Evolutionary conservation across 2,888 invertebrate genomes (phyloP).

Genomic region (Chalcosyrphus nemorum): DNA sequence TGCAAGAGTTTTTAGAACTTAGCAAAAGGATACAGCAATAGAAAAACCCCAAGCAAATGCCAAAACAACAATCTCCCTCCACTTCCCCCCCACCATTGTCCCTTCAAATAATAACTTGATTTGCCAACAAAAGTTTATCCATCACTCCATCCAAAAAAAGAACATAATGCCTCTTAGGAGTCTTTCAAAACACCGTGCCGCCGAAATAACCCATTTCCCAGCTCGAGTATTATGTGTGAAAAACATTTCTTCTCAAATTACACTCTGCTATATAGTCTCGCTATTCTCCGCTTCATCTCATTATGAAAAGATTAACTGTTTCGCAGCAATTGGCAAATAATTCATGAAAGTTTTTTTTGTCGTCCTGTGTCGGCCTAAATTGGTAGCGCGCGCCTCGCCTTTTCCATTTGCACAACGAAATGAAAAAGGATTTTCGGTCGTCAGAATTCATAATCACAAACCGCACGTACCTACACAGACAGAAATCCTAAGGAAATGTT

Average conservation of each 20-base stretch:
- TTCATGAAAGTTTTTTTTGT: slow-evolving; percentile 26
- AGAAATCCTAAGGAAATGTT: not conserved
- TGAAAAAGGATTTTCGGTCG: slow-evolving; percentile 31
- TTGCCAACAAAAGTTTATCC: not conserved
- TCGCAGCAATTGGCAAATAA: slow-evolving; percentile 30
- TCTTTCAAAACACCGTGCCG: slow-evolving; percentile 5
- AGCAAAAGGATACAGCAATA: too few relatives aligned
- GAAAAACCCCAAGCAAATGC: too few relatives aligned
- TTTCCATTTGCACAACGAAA: not conserved
- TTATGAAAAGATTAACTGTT: slow-evolving; percentile 41
- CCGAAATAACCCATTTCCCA: slow-evolving; percentile 45
- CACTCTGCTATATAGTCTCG: slow-evolving; percentile 14
- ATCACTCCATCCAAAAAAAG: slow-evolving; percentile 7
- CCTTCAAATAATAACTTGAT: not conserved
- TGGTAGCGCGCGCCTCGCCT: not conserved
- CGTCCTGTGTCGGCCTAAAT: slow-evolving; percentile 9
- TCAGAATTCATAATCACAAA: slow-evolving; percentile 45
- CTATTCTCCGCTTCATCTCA: slow-evolving; percentile 18
- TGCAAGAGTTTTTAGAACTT: too few relatives aligned
- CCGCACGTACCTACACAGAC: too few relatives aligned
- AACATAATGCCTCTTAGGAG: slow-evolving; percentile 17
- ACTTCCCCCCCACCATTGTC: not conserved
- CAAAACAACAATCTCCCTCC: too few relatives aligned
- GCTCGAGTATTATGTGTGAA: slow-evolving; percentile 39
- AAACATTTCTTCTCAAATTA: slow-evolving; percentile 2